Percentiles rank a stretch among this genome's conserved stretches.
phyloP scores from a whole-genome alignment of 2,797 vertebrate genomes.

The Tokudaia tokunoshimensis region DNA sequence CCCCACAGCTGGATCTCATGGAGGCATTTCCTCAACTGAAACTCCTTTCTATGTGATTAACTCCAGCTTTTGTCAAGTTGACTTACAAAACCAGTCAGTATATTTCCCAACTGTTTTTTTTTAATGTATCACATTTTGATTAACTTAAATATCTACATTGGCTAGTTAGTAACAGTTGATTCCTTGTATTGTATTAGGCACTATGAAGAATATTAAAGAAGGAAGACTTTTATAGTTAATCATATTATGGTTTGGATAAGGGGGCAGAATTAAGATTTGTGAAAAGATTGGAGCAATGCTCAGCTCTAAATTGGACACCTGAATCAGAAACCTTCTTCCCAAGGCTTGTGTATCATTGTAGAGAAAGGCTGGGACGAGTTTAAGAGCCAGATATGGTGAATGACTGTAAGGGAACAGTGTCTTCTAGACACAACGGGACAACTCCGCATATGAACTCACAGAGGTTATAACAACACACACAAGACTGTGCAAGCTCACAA shows the following conservation, averaged over 20 bases:
- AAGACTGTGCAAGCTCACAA: background rate
- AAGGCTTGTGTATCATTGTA: background rate
- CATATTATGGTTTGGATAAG: background rate
- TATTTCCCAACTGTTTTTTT: background rate
- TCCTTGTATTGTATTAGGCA: background rate
- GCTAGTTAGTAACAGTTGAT: background rate
- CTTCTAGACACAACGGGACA: background rate
- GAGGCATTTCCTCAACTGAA: too few species aligned
- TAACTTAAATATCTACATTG: background rate
- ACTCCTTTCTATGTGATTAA: too few species aligned
- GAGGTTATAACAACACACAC: background rate
- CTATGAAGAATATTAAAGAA: background rate
- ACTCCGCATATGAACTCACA: background rate
- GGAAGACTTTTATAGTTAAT: background rate
- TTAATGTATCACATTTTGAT: background rate
- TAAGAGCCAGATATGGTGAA: background rate
- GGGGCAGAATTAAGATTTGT: background rate
- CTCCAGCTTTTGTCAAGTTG: too few species aligned
- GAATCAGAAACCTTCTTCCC: background rate
- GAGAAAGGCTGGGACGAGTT: background rate
- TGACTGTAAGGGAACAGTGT: background rate
- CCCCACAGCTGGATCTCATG: too few species aligned
- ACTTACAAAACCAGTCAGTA: background rate
- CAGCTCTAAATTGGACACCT: background rate
- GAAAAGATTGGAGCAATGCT: background rate